Conservation (phyloP, 2,797 vertebrate genomes). For the Ispidina lecontei region DNA sequence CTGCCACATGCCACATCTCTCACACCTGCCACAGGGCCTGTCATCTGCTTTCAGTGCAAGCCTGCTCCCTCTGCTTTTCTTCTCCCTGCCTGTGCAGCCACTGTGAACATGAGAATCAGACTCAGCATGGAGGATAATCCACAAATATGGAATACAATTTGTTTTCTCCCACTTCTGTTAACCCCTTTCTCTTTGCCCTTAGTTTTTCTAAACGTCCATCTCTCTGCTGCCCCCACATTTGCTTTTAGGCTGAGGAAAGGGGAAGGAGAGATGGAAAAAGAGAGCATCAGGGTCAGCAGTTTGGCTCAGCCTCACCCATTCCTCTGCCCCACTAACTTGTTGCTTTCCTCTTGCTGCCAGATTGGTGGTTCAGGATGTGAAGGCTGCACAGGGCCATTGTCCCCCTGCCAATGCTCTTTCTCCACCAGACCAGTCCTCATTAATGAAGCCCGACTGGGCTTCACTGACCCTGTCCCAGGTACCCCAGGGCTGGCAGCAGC, state of each 20-base stretch:
- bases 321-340: background rate
- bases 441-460: slow-evolving; percentile 45
- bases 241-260: background rate
- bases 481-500: slow-evolving; percentile 9
- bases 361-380: background rate
- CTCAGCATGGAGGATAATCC: background rate
- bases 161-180: background rate
- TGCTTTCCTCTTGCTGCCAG: background rate
- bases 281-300: background rate
- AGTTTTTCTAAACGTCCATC: background rate
- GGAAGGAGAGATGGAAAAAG: background rate
- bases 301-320: background rate
- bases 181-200: background rate
- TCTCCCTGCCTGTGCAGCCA: background rate
- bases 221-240: background rate
- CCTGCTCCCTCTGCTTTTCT: background rate
- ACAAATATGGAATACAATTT: background rate
- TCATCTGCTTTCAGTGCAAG: background rate
- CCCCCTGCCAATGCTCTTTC: slow-evolving; percentile 11
- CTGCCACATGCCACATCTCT: background rate
- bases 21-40: background rate
- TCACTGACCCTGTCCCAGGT: slow-evolving; percentile 30
- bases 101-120: background rate
- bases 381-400: background rate
- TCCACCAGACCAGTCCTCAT: slow-evolving; percentile 22